Evolutionary conservation across 2,888 invertebrate species (phyloP).

Genomic region (Clunio marinus): DNA sequence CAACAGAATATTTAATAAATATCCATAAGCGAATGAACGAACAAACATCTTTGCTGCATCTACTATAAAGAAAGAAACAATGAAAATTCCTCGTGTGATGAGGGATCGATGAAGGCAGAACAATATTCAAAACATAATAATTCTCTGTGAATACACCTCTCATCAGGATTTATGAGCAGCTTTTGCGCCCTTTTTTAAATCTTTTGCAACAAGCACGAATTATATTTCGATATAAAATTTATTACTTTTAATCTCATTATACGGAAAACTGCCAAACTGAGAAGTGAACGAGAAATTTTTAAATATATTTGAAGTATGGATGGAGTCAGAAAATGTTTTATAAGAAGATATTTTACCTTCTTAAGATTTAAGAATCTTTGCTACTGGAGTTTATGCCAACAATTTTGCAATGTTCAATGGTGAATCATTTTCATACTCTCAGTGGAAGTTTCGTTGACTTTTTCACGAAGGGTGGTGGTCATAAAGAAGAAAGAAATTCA

Average conservation of each 20-base stretch:
- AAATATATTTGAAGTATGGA: neutral
- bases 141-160: conserved; percentile 33
- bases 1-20: conserved; percentile 36
- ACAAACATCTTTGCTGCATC: conserved; percentile 37
- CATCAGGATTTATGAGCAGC: conserved; percentile 33
- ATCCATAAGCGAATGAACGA: conserved; percentile 37
- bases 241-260: conserved; percentile 36
- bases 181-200: conserved; percentile 27
- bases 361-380: too few species aligned
- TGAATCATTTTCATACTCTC: neutral
- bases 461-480: neutral
- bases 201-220: conserved; percentile 22
- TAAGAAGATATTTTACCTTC: neutral
- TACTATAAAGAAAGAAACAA: conserved; percentile 26
- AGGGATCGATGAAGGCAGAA: conserved; percentile 27
- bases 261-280: neutral
- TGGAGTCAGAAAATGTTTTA: too few species aligned
- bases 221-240: conserved; percentile 32
- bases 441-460: neutral
- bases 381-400: too few species aligned
- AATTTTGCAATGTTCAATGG: neutral
- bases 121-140: conserved; percentile 24
- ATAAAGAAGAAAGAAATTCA: neutral
- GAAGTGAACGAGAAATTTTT: neutral
- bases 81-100: conserved; percentile 30